Evolutionary conservation across 2,888 invertebrate genomes (phyloP), one percentile per base, ranked within the genome.

Genomic region (Pterostichus madidus): DNA sequence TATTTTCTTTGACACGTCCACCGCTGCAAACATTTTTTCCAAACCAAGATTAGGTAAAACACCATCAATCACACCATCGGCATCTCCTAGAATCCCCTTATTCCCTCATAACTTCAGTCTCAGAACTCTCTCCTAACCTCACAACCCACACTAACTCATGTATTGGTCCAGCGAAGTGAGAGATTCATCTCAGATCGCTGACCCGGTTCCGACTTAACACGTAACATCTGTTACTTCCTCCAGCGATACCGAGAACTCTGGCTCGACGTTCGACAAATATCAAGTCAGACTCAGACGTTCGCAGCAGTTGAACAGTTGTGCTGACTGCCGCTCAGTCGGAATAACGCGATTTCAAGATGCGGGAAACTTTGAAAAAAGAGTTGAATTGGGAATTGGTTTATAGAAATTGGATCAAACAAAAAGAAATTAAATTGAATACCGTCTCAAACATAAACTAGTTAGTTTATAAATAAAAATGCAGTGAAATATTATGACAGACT

Each of bases 201-300:
- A 71, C 68, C 68, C 44, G 13, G 17, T 44, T 71, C 44, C 39
- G 17, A 15, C 68, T 64, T 64, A 64, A 64, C 32, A 35, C 64
- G 35, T 64, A 35, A 64, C 64, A 71, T 71, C 68, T 71, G 68
- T 17, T 56, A 49, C 68, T 71, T 71, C 68, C 68, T 71, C 17
- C 39, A 44, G 44, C 68, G 17, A 39, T 71, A 71, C 68, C 17
- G 31, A 71, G 68, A 71, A 71, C 68, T 17, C 68, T 32, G 35
- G 17, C 44, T 71, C 31, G 32, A 39, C 8, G 39, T 39, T 24
- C 39, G 39, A 13, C 56, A 56, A 17, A 8, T 17, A 0, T 17
- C 7, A 17, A 56, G 56, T 17, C 56, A 71, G 68, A 71, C 56
- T 8, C 44, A 71, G 68, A 44, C 39, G 15, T 32, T 61, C 44